phyloP scores from a whole-genome alignment of 2,113 vertebrate genomes.

The Seriola quinqueradiata region DNA sequence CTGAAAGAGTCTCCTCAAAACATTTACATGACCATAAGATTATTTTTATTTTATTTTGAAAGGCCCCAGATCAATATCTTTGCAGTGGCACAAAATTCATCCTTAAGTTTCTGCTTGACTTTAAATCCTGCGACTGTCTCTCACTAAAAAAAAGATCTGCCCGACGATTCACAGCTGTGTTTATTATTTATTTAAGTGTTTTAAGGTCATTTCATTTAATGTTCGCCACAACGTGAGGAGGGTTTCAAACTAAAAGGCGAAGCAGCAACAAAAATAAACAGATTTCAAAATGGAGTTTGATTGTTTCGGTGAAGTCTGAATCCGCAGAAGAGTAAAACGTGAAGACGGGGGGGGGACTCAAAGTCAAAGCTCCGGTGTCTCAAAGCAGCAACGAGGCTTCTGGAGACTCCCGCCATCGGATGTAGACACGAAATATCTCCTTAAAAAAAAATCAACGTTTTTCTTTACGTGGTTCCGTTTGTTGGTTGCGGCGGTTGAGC shows the following conservation, averaged over 20 bases:
- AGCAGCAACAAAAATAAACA: neutral
- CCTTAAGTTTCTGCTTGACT: no score
- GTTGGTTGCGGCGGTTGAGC: rapidly evolving
- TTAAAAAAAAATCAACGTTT: neutral
- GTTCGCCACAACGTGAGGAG: neutral
- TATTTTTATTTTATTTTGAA: no score
- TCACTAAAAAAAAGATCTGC: neutral
- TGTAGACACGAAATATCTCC: neutral
- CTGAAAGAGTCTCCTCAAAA: no score
- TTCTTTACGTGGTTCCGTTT: rapidly evolving
- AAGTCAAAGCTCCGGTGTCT: neutral
- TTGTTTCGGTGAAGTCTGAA: rapidly evolving
- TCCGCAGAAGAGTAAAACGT: neutral
- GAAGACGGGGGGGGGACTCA: neutral
- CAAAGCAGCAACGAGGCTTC: neutral
- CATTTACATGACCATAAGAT: no score
- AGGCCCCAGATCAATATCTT: no score
- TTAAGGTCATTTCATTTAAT: neutral
- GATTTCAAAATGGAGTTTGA: neutral
- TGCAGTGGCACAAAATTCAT: no score
- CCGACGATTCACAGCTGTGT: neutral
- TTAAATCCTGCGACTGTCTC: no score
- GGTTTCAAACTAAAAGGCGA: neutral
- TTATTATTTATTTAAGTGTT: neutral
- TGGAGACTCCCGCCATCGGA: conserved; percentile 49